These are phyloP conservation scores for Drosophila recens DNA, from an alignment of 2,888 invertebrate species.

Conservation along the genomic window DNA sequence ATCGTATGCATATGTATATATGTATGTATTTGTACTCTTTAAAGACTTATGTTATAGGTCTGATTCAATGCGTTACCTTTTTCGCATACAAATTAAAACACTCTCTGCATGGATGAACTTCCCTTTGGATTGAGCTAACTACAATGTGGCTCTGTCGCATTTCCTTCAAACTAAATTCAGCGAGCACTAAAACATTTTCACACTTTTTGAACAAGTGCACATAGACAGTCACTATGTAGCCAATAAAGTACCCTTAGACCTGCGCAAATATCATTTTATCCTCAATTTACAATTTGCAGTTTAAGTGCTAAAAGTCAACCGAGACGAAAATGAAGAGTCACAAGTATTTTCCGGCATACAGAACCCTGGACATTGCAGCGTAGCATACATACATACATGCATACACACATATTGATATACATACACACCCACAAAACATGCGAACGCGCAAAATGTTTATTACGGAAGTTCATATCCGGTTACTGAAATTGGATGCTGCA, in stretches of 20 bases:
- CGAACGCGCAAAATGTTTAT: conserved; percentile 90
- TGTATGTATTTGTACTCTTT: neutral
- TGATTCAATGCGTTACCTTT: neutral
- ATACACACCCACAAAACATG: conserved; percentile 85
- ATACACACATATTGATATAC: neutral
- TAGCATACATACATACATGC: neutral
- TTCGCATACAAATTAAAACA: neutral
- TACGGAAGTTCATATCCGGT: conserved; percentile 95
- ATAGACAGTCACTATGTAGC: neutral
- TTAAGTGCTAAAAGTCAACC: conserved; percentile 42
- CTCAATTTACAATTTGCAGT: conserved; percentile 49
- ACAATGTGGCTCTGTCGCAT: neutral
- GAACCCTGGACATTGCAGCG: conserved; percentile 11
- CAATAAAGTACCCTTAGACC: neutral
- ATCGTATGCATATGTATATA: neutral
- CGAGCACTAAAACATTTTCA: neutral
- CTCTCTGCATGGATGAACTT: neutral
- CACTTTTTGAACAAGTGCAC: neutral
- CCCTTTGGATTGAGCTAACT: neutral
- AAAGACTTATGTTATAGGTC: neutral
- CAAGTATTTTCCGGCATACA: conserved; percentile 77
- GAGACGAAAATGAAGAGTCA: conserved; percentile 72
- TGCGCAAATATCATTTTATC: conserved; percentile 32
- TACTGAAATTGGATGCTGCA: conserved; percentile 82
- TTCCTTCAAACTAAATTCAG: conserved; percentile 1